A percentile compares a stretch with the other conserved stretches of the same genome.
Conservation (phyloP, 1,140 invertebrate genomes). For the Drosophila teissieri region DNA sequence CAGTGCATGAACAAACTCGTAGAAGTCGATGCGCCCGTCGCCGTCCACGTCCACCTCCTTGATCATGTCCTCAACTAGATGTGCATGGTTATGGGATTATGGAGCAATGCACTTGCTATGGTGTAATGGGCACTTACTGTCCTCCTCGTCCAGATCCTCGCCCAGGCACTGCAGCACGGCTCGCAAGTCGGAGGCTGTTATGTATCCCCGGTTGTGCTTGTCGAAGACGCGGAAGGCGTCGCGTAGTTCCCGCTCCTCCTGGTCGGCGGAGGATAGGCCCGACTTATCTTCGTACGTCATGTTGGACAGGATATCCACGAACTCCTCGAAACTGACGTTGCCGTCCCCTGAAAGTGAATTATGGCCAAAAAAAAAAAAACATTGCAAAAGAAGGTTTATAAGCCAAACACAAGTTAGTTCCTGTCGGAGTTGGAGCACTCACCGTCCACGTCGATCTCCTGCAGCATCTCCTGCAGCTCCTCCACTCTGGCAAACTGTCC, state of each 20-base stretch:
- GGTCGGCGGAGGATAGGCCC: conserved; percentile 87
- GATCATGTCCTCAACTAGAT: conserved; percentile 95
- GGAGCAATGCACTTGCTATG: too few species aligned
- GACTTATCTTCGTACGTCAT: conserved; percentile 87
- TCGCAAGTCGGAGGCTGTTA: conserved; percentile 92
- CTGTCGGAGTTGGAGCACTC: conserved; percentile 11
- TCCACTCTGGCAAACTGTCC: conserved; percentile 94
- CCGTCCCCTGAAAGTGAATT: conserved; percentile 89
- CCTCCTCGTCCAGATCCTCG: conserved; percentile 93
- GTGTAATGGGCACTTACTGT: conserved; percentile 86
- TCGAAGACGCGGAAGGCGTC: conserved; percentile 95
- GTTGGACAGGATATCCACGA: conserved; percentile 95
- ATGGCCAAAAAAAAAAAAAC: too few species aligned
- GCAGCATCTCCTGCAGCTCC: conserved; percentile 94
- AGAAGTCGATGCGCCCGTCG: conserved; percentile 94
- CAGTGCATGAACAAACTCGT: conserved; percentile 93
- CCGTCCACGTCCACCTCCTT: conserved; percentile 96
- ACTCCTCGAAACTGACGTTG: conserved; percentile 96
- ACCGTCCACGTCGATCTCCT: conserved; percentile 95
- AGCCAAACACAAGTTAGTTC: neutral
- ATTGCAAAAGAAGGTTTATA: neutral
- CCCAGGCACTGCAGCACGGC: conserved; percentile 94
- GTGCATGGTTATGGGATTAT: conserved; percentile 52
- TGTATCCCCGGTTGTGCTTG: conserved; percentile 94
- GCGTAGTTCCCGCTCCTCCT: conserved; percentile 93